These are phyloP conservation scores for Papilio protenor DNA, from an alignment of 2,888 invertebrate species.

Conservation along the genomic window DNA sequence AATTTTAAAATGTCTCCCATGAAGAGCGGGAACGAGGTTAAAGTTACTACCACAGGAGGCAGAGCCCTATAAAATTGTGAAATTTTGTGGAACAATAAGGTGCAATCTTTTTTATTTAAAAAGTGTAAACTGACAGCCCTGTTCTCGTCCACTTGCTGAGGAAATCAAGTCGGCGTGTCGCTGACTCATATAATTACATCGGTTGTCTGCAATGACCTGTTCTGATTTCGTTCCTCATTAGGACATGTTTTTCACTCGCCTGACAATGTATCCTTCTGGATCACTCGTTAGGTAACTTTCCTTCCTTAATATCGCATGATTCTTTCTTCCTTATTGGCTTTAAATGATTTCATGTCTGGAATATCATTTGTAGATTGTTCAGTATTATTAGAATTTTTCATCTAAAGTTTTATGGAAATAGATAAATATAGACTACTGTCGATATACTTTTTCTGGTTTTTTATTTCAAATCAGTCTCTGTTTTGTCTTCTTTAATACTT, in stretches of 20 bases:
- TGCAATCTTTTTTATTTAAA: neutral
- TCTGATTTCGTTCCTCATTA: slow-evolving; percentile 20
- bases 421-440: neutral
- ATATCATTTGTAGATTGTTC: neutral
- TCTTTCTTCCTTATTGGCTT: neutral
- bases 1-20: slow-evolving; percentile 18
- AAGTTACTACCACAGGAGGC: neutral
- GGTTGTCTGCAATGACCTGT: slow-evolving; percentile 13
- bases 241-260: slow-evolving; percentile 3
- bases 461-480: neutral
- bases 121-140: slow-evolving; percentile 17
- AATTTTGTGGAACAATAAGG: too few relatives aligned
- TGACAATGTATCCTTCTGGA: neutral
- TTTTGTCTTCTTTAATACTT: neutral
- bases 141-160: neutral
- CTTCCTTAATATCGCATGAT: neutral
- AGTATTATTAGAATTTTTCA: neutral
- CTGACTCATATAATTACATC: slow-evolving; percentile 32
- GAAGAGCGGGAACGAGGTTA: neutral
- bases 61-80: too few relatives aligned
- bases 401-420: neutral
- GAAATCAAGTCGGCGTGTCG: slow-evolving; percentile 29
- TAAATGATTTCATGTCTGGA: neutral
- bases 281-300: neutral
- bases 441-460: neutral